Conservation (phyloP, 2,113 vertebrate genomes). For the Apus apus region DNA sequence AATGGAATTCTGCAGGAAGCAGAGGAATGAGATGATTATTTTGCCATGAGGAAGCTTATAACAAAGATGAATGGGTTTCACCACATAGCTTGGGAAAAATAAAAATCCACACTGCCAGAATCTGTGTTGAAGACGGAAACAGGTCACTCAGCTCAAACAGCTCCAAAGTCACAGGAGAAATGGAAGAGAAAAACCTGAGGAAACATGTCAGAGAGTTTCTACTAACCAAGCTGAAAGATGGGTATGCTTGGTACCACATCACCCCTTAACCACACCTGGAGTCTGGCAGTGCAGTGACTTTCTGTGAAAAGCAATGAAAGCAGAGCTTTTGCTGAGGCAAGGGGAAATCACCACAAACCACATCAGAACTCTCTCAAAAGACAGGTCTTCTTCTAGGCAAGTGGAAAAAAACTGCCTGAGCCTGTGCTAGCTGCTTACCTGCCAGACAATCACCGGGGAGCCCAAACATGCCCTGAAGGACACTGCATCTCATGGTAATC, state of each 20-base stretch:
- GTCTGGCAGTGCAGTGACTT: neutral
- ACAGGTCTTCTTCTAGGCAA: neutral
- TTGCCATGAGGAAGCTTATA: neutral
- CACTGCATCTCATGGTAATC: neutral
- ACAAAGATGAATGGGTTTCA: neutral
- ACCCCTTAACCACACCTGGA: neutral
- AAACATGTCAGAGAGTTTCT: neutral
- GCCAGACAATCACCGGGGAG: neutral
- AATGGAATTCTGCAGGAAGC: constrained; percentile 92
- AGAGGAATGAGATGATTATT: constrained; percentile 20
- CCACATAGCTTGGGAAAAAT: neutral
- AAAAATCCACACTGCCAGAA: neutral
- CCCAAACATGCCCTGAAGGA: constrained; percentile 51
- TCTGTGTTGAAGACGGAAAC: neutral
- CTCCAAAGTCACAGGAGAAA: neutral
- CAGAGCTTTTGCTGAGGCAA: constrained; percentile 27
- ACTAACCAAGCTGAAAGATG: neutral
- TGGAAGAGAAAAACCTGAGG: neutral
- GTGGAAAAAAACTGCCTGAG: constrained; percentile 1
- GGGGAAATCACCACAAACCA: constrained; percentile 23
- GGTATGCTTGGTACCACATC: neutral
- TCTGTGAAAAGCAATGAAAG: constrained; percentile 11
- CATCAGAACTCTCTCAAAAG: constrained; percentile 17
- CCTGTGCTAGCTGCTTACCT: constrained; percentile 42
- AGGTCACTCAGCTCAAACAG: neutral